Evolutionary conservation across 2,797 vertebrate genomes (phyloP), one percentile per base, ranked within the genome.

Genomic region (Oryzias dopingdopingensis): DNA sequence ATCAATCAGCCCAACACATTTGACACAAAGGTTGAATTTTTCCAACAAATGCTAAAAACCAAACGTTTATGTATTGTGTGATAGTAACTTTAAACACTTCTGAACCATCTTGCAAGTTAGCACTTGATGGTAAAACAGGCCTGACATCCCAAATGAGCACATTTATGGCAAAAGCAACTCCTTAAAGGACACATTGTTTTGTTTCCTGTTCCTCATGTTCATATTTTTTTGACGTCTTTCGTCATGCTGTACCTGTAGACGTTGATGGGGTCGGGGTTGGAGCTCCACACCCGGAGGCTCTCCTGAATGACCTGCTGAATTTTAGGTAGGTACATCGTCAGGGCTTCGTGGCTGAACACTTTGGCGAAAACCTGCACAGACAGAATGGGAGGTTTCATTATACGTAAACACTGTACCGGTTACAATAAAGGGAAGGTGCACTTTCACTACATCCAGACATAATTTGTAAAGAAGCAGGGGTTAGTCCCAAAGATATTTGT

Each of bases 271-370:
- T 96, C 95, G 0, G 95, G 92, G 60, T 91, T 91, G 80, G 96
- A 96, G 86, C 97, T 96, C 97, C 97, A 99, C 4, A 94, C 90
- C 0, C 96, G 80, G 0, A 99, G 90, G 0, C 94, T 96, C 82
- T 98, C 96, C 83, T 98, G 96, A 83, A 99, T 97, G 62, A 98
- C 96, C 87, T 94, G 91, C 82, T 95, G 96, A 86, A 99, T 98
- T 86, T 98, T 97, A 2, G 96, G 96, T 2, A 99, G 93, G 67
- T 99, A 99, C 44, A 92, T 95, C 85, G 96, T 94, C 87, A 99
- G 75, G 0, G 97, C 96, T 62, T 98, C 96, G 0, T 98, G 96
- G 80, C 96, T 99, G 89, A 99, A 98, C 62, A 98, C 94, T 86
- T 97, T 98, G 62, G 97, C 96, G 77, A 98, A 96, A 43, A 99